A percentile compares a stretch with the other conserved stretches of the same genome.
These are phyloP conservation scores for Octomys mimax DNA, from an alignment of 2,797 vertebrate genomes.

Conservation along the genomic window DNA sequence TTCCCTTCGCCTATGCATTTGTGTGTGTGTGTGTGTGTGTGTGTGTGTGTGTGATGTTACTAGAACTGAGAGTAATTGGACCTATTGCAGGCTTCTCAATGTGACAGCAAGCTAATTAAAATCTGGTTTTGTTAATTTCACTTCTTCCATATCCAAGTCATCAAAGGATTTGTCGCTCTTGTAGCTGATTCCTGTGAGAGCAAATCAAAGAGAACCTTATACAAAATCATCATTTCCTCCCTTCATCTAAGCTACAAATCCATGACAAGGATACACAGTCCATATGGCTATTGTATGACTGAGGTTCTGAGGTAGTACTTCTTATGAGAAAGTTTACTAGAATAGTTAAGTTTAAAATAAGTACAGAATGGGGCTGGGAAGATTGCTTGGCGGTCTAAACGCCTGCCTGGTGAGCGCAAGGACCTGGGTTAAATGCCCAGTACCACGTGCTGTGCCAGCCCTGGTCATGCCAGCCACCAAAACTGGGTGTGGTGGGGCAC, in stretches of 20 bases:
- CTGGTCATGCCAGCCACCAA: no score
- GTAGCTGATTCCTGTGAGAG: background rate
- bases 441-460: no score
- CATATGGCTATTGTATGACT: background rate
- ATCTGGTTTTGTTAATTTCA: background rate
- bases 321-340: background rate
- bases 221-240: background rate
- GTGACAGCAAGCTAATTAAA: background rate
- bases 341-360: conserved; percentile 5
- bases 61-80: background rate
- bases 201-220: background rate
- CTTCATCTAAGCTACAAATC: background rate
- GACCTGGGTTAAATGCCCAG: no score
- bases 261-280: background rate
- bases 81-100: background rate
- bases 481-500: no score
- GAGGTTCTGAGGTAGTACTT: background rate
- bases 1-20: background rate
- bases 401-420: no score
- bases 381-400: no score
- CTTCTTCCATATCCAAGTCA: background rate
- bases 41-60: background rate
- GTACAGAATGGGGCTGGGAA: background rate
- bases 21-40: conserved; percentile 1
- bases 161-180: background rate